These are phyloP conservation scores for Chloroclysta siterata DNA, from an alignment of 2,888 invertebrate species.

Conservation along the genomic window DNA sequence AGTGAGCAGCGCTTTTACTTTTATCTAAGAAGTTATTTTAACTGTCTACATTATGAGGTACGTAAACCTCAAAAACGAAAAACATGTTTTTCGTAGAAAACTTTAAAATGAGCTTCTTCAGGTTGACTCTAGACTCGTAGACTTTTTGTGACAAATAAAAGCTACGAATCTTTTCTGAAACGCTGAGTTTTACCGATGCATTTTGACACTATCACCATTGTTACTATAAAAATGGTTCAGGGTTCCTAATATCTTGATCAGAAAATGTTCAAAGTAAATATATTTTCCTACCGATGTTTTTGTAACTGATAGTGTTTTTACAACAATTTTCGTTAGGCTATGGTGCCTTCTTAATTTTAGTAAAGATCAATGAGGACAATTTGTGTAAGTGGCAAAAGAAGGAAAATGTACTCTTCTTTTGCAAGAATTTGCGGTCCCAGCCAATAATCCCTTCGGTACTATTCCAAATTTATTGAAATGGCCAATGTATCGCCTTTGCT, in stretches of 20 bases:
- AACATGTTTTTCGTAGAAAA: conserved; percentile 2
- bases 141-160: not conserved
- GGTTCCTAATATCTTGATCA: too few species aligned
- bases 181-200: not conserved
- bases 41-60: not conserved
- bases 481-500: conserved; percentile 9
- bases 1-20: not conserved
- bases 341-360: too few species aligned
- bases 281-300: too few species aligned
- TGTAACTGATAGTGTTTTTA: too few species aligned
- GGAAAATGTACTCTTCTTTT: not conserved
- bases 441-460: not conserved
- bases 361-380: not conserved
- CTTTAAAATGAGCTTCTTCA: not conserved
- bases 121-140: too few species aligned
- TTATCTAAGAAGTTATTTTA: not conserved
- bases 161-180: not conserved
- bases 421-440: not conserved
- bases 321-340: too few species aligned
- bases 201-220: too few species aligned
- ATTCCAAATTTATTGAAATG: conserved; percentile 3
- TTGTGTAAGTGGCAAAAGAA: too few species aligned
- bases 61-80: not conserved
- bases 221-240: too few species aligned
- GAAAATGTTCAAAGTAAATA: too few species aligned